Evolutionary conservation across 2,888 invertebrate species (phyloP).

Genomic region (Dasypogon diadema): DNA sequence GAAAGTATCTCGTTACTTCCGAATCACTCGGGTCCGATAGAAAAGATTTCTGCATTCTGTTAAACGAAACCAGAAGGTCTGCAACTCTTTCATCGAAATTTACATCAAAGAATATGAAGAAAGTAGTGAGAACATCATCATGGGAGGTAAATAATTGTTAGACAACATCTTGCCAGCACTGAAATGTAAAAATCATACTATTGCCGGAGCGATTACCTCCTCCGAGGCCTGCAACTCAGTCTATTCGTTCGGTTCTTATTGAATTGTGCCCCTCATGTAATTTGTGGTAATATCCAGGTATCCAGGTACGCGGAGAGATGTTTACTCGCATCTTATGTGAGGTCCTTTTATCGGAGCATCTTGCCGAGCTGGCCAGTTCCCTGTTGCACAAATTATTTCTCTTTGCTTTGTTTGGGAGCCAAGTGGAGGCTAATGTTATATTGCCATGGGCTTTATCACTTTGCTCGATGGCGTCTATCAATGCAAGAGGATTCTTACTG

Average conservation of each 20-base stretch:
- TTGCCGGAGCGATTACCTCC: conserved; percentile 38
- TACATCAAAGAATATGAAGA: background rate
- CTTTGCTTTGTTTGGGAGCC: conserved; percentile 17
- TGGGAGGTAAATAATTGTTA: conserved; percentile 46
- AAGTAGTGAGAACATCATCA: conserved; percentile 38
- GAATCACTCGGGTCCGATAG: too few species aligned
- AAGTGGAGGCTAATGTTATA: conserved; percentile 10
- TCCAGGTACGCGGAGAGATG: conserved; percentile 5
- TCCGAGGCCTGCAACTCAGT: conserved; percentile 9
- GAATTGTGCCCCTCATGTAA: conserved; percentile 40
- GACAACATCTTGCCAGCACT: conserved; percentile 33
- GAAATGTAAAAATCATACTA: conserved; percentile 34
- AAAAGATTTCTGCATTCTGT: too few species aligned
- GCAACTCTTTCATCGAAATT: too few species aligned
- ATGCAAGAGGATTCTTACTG: conserved; percentile 18
- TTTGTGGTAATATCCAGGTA: conserved; percentile 26
- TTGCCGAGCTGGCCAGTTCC: conserved; percentile 31
- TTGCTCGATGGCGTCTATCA: conserved; percentile 38
- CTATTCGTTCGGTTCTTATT: conserved; percentile 33
- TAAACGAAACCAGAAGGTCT: too few species aligned
- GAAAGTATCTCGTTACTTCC: too few species aligned
- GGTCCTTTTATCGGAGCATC: conserved; percentile 42
- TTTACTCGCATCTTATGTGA: conserved; percentile 29
- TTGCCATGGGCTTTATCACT: conserved; percentile 40
- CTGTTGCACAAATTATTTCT: conserved; percentile 34